Conservation (phyloP, 2,113 vertebrate genomes). For the Meleagris gallopavo region DNA sequence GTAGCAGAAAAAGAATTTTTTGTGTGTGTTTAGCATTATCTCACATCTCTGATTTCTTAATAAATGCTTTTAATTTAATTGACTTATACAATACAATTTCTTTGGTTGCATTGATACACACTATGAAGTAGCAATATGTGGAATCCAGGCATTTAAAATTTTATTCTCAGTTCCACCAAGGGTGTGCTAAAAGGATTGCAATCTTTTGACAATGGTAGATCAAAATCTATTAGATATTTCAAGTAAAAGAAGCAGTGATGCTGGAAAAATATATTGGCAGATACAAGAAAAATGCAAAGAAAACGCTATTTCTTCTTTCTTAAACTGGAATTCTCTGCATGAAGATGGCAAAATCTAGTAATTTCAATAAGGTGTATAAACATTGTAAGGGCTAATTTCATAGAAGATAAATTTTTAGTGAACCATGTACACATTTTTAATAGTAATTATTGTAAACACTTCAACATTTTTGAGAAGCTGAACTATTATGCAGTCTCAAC, state of each 20-base stretch:
- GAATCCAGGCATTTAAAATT: neutral
- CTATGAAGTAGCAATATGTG: neutral
- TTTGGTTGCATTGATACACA: neutral
- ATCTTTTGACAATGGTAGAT: neutral
- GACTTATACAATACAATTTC: neutral
- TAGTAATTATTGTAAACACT: neutral
- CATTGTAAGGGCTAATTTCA: neutral
- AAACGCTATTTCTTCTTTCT: neutral
- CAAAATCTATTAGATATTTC: neutral
- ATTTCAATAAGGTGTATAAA: neutral
- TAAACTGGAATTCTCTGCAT: neutral
- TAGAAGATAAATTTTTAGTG: neutral
- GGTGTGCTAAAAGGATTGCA: neutral
- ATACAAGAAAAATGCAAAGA: neutral
- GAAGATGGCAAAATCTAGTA: neutral
- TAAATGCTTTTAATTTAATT: neutral
- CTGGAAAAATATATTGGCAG: neutral
- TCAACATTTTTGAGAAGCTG: neutral
- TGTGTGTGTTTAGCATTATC: neutral
- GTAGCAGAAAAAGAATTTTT: neutral
- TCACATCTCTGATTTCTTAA: neutral
- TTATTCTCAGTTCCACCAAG: neutral
- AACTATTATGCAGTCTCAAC: neutral
- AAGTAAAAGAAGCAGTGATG: neutral
- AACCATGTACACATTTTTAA: neutral